Conservation (phyloP, 2,113 vertebrate genomes). For the Sylvicapra grimmia region DNA sequence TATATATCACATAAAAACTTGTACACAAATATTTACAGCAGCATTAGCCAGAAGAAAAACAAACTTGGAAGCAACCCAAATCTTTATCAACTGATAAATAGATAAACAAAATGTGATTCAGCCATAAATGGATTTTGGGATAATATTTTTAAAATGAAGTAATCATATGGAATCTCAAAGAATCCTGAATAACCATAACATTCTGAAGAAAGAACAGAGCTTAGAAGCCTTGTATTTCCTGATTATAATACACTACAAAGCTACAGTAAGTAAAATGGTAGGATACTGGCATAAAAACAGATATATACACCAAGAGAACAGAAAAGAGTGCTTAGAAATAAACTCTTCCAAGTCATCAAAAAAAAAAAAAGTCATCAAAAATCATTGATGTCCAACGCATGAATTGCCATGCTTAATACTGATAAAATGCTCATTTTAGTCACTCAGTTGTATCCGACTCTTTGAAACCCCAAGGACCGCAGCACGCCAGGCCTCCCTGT, state of each 20-base stretch:
- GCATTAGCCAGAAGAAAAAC: background rate
- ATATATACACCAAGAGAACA: background rate
- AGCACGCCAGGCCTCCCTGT: background rate
- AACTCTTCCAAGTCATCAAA: background rate
- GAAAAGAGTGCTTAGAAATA: background rate
- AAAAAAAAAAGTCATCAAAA: background rate
- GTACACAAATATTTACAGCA: background rate
- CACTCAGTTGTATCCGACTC: fast-evolving
- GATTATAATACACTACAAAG: background rate
- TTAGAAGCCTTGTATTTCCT: background rate
- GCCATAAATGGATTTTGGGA: background rate
- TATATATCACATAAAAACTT: background rate
- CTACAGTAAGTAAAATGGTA: background rate
- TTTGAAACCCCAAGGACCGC: background rate
- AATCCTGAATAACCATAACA: background rate
- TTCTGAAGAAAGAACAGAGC: background rate
- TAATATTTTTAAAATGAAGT: background rate
- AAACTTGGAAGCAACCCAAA: background rate
- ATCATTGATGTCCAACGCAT: background rate
- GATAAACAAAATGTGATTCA: background rate
- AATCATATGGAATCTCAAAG: background rate
- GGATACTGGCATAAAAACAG: background rate
- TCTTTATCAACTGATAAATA: background rate
- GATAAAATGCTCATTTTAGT: background rate
- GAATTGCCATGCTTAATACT: background rate